Percentiles rank a stretch among this genome's conserved stretches.
These are phyloP conservation scores for Philereme transversata DNA, from an alignment of 2,888 invertebrate genomes.

Conservation along the genomic window DNA sequence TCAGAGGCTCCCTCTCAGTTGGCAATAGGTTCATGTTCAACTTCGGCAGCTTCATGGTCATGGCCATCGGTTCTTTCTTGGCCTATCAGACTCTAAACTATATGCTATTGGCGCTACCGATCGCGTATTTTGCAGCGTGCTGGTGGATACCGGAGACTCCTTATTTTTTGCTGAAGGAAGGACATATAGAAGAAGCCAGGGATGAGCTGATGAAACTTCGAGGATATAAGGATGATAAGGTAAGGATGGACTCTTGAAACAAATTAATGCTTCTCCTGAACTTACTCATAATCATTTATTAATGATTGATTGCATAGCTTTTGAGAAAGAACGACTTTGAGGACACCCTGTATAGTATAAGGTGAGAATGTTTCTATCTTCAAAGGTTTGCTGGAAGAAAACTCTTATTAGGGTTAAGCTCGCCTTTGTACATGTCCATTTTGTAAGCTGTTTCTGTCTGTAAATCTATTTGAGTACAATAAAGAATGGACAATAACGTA, in stretches of 20 bases:
- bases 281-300: too few relatives aligned
- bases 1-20: constrained; percentile 65
- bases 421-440: too few relatives aligned
- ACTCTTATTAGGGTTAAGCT: too few relatives aligned
- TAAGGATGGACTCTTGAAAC: neutral
- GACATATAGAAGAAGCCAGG: constrained; percentile 70
- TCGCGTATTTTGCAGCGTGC: constrained; percentile 73
- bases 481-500: too few relatives aligned
- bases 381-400: too few relatives aligned
- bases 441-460: too few relatives aligned
- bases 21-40: constrained; percentile 63
- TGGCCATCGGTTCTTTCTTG: constrained; percentile 67
- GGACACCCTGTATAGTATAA: too few relatives aligned
- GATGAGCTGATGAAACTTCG: constrained; percentile 64
- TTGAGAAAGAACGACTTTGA: too few relatives aligned
- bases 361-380: too few relatives aligned
- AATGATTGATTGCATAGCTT: too few relatives aligned
- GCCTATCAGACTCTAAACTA: constrained; percentile 67
- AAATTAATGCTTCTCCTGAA: too few relatives aligned
- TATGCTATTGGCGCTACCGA: constrained; percentile 67
- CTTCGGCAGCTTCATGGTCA: constrained; percentile 67
- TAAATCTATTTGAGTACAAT: too few relatives aligned
- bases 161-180: constrained; percentile 81
- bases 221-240: constrained; percentile 54
- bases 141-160: constrained; percentile 85